A percentile compares a stretch with the other conserved stretches of the same genome.
Conservation (phyloP, 2,797 vertebrate species). For the Danio aesculapii region DNA sequence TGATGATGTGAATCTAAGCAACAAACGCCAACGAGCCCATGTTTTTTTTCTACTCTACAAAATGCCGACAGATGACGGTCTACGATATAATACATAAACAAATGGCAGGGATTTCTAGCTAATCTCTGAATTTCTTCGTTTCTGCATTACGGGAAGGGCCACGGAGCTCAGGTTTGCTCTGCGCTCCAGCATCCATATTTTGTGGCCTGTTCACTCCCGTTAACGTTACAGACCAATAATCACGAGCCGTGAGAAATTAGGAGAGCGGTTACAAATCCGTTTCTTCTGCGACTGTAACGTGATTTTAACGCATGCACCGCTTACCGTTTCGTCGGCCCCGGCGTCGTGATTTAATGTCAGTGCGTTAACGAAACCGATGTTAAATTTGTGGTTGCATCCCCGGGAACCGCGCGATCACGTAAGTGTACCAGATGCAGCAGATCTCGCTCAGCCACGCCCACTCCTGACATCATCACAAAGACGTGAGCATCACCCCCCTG, state of each 20-base stretch:
- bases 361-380: conserved; percentile 60
- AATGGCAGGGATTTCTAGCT: conserved; percentile 39
- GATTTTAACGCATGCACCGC: conserved; percentile 33
- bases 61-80: neutral
- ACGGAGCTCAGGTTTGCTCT: conserved; percentile 44
- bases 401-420: conserved; percentile 65
- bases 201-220: conserved; percentile 57
- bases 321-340: conserved; percentile 74
- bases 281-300: neutral
- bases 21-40: neutral
- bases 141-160: conserved; percentile 54
- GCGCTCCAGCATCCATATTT: conserved; percentile 80
- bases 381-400: conserved; percentile 77
- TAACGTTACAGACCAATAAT: conserved; percentile 62
- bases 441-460: conserved; percentile 68
- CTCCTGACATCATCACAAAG: conserved; percentile 55
- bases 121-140: conserved; percentile 71
- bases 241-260: conserved; percentile 59
- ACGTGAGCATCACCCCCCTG: conserved; percentile 65
- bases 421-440: conserved; percentile 78
- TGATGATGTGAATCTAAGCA: neutral
- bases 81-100: neutral
- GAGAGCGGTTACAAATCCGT: conserved; percentile 51
- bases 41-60: neutral
- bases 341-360: conserved; percentile 61